phyloP scores from a whole-genome alignment of 2,797 vertebrate genomes.

The Alca torda region DNA sequence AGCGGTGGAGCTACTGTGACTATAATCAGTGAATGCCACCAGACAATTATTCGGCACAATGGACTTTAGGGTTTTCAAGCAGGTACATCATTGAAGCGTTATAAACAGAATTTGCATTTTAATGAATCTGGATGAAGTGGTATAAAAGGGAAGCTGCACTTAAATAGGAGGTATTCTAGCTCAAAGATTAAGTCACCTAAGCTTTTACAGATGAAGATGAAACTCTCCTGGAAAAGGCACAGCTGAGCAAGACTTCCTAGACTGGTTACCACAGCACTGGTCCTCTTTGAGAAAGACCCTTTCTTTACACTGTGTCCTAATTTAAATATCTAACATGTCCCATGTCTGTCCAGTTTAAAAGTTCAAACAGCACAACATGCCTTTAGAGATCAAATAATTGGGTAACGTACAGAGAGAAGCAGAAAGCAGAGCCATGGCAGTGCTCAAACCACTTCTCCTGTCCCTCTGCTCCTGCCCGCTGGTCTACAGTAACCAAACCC shows the following conservation, averaged over 20 bases:
- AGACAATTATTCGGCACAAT: neutral
- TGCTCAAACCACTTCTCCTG: neutral
- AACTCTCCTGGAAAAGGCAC: neutral
- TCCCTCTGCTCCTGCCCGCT: neutral
- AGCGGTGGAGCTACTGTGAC: neutral
- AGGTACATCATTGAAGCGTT: neutral
- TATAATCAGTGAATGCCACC: neutral
- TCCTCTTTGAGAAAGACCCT: neutral
- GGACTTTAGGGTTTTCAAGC: neutral
- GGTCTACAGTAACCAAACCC: constrained; percentile 15
- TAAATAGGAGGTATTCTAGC: neutral
- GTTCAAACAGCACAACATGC: neutral
- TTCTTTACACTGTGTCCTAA: neutral
- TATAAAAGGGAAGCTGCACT: neutral
- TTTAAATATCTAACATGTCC: neutral
- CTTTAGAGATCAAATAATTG: neutral
- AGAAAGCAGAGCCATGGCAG: neutral
- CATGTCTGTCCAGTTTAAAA: neutral
- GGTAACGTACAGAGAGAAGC: neutral
- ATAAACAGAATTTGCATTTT: neutral
- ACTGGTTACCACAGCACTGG: neutral
- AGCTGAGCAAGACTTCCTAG: neutral
- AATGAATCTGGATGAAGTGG: neutral
- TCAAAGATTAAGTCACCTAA: neutral
- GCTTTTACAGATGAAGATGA: neutral